Conservation (phyloP, 2,113 vertebrate species). For the Thryonomys swinderianus region DNA sequence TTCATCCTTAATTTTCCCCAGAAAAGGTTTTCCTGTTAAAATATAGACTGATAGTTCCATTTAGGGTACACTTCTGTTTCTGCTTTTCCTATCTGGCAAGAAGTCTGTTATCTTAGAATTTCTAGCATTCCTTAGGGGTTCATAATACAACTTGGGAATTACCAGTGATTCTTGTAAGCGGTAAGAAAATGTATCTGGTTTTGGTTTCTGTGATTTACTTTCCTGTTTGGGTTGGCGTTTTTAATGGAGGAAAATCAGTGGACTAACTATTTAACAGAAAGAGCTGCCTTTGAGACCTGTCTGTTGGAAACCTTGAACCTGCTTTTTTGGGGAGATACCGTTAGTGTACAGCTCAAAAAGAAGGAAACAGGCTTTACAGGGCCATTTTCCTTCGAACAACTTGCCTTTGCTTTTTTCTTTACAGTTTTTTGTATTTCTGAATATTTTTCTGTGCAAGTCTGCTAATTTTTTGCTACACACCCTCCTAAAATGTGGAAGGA, state of each 20-base stretch:
- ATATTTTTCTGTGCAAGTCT: neutral
- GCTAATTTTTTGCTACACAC: neutral
- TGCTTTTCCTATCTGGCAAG: slow-evolving; percentile 41
- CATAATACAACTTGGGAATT: slow-evolving; percentile 19
- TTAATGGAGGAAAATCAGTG: neutral
- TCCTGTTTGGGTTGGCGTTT: neutral
- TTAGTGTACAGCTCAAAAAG: neutral
- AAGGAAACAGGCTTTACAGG: neutral
- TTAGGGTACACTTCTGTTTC: neutral
- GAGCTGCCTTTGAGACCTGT: neutral
- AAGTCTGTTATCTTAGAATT: neutral
- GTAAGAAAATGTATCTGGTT: neutral
- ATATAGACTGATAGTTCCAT: neutral
- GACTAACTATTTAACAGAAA: neutral
- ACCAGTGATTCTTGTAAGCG: neutral
- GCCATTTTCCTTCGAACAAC: neutral
- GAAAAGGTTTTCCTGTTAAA: neutral
- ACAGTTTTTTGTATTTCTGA: neutral
- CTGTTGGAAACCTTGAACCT: neutral
- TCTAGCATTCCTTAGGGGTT: neutral
- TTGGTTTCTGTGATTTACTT: slow-evolving; percentile 32
- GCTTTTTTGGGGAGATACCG: neutral
- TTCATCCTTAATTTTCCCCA: neutral
- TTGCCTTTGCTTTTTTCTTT: slow-evolving; percentile 32
- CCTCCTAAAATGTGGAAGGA: neutral